Evolutionary conservation across 2,113 vertebrate species (phyloP).

Genomic region (Saccopteryx leptura): DNA sequence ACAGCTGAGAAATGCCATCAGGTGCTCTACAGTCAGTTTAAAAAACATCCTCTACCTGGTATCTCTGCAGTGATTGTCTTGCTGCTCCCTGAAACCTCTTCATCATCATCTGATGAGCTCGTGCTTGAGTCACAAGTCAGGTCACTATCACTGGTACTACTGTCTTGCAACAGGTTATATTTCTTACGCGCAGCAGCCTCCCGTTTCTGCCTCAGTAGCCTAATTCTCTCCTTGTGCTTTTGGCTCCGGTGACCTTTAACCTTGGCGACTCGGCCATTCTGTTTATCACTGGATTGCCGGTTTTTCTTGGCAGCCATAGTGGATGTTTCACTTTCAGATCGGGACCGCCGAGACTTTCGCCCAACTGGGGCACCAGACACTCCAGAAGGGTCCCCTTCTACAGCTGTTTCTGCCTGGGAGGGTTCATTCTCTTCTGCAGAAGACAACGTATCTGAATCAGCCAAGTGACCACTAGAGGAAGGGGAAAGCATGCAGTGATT

Average conservation of each 20-base stretch:
- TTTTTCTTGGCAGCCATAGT: conserved; percentile 99
- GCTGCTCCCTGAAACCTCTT: conserved; percentile 96
- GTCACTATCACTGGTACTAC: conserved; percentile 99
- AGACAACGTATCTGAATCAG: conserved; percentile 97
- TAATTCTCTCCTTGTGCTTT: conserved; percentile 98
- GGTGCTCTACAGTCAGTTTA: conserved; percentile 90
- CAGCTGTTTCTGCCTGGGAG: conserved; percentile 82
- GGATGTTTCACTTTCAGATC: conserved; percentile 96
- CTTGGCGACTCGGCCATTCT: conserved; percentile 94
- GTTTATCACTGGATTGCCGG: conserved; percentile 94
- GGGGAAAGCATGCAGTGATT: conserved; percentile 98
- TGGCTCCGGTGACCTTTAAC: conserved; percentile 96
- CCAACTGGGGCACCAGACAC: conserved; percentile 85
- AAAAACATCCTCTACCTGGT: conserved; percentile 96
- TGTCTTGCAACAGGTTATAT: conserved; percentile 98
- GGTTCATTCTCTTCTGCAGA: conserved; percentile 94
- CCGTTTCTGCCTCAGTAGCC: conserved; percentile 96
- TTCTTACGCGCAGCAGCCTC: conserved; percentile 98
- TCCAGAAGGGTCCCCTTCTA: conserved; percentile 88
- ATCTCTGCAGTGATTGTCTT: conserved; percentile 98
- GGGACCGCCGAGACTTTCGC: conserved; percentile 95
- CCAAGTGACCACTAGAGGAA: conserved; percentile 97
- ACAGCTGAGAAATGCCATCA: conserved; percentile 87
- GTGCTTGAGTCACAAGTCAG: conserved; percentile 97
- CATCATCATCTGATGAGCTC: conserved; percentile 94